Evolutionary conservation across 2,113 vertebrate genomes (phyloP).

Genomic region (Rostratula benghalensis): DNA sequence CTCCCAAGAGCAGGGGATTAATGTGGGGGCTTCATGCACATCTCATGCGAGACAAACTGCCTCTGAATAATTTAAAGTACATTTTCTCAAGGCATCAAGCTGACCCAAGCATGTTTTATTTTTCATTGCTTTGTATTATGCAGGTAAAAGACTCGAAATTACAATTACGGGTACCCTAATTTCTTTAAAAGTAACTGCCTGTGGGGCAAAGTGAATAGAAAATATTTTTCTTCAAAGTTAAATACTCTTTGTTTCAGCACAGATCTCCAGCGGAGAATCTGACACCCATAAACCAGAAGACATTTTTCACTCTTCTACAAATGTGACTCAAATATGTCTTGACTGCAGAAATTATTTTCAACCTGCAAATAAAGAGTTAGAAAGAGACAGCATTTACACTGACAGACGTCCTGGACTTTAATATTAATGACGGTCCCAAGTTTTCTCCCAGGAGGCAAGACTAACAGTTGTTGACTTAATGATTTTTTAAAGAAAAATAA

Average conservation of each 20-base stretch:
- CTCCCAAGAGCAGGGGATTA: neutral
- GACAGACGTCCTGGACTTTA: neutral
- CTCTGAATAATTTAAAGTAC: constrained; percentile 53
- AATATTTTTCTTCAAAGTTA: neutral
- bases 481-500: neutral
- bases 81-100: constrained; percentile 25
- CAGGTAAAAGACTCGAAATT: neutral
- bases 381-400: neutral
- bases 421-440: neutral
- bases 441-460: neutral
- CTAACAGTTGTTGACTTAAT: neutral
- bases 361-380: neutral
- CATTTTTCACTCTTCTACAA: neutral
- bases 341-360: neutral
- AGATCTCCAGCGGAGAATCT: neutral
- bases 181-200: neutral
- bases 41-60: neutral
- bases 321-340: neutral
- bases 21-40: neutral
- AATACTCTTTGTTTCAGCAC: neutral
- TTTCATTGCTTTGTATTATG: neutral
- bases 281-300: neutral
- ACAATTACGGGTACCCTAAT: neutral
- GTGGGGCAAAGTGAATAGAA: neutral
- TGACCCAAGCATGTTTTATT: neutral